A percentile compares a stretch with the other conserved stretches of the same genome.
These are phyloP conservation scores for Pteromalus puparum DNA, from an alignment of 1,140 invertebrate species.

Conservation along the genomic window DNA sequence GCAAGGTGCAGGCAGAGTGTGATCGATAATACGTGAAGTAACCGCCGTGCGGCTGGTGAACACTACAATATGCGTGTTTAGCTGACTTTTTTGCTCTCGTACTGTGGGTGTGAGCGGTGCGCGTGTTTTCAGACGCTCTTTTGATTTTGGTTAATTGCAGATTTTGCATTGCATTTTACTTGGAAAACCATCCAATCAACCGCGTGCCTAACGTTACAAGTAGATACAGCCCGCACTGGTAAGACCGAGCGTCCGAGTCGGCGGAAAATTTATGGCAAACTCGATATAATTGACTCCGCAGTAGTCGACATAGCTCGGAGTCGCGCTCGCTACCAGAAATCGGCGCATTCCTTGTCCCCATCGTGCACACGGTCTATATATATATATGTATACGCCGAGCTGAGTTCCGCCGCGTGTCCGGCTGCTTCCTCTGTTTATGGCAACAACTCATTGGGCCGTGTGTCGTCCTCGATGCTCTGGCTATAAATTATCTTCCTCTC, in stretches of 20 bases:
- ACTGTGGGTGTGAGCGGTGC: too few relatives aligned
- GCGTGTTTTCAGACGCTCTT: too few relatives aligned
- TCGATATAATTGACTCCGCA: background rate
- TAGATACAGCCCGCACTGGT: background rate
- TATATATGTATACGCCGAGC: background rate
- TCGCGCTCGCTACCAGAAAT: constrained; percentile 35
- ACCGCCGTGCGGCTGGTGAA: background rate
- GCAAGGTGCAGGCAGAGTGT: background rate
- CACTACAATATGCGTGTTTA: background rate
- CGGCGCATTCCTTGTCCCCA: constrained; percentile 25
- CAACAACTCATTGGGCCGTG: constrained; percentile 47
- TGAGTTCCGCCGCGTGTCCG: background rate
- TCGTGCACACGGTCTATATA: too few relatives aligned
- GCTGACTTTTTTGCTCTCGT: too few relatives aligned
- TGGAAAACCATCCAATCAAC: too few relatives aligned
- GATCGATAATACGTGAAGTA: constrained; percentile 31
- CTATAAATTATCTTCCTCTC: constrained; percentile 44
- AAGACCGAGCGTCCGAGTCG: background rate
- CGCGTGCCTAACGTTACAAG: too few relatives aligned
- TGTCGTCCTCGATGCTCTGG: background rate
- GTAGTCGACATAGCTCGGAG: background rate
- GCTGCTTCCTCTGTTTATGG: background rate
- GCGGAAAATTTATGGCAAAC: background rate
- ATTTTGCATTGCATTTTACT: too few relatives aligned
- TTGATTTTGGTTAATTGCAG: too few relatives aligned